Percentiles rank a stretch among this genome's conserved stretches.
These are phyloP conservation scores for Trichacis sp. DNA, from an alignment of 2,888 invertebrate genomes.

Conservation along the genomic window DNA sequence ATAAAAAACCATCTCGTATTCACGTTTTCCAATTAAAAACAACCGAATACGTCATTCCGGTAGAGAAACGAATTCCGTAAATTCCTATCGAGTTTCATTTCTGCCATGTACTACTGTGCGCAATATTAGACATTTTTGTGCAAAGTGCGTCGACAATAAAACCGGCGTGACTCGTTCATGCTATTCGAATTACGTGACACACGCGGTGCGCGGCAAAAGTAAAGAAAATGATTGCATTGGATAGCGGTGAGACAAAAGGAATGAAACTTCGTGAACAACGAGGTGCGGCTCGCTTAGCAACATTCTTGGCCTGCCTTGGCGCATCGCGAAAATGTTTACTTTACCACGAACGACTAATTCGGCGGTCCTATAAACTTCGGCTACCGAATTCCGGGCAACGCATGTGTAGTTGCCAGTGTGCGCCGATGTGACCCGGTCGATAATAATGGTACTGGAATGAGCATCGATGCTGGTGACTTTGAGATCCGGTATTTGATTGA, in stretches of 20 bases:
- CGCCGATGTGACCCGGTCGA: conserved; percentile 85
- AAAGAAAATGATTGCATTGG: background rate
- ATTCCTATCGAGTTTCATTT: too few species aligned
- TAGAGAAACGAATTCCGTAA: too few species aligned
- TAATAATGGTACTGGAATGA: conserved; percentile 87
- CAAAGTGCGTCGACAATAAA: background rate
- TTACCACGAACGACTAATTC: conserved; percentile 70
- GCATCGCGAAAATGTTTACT: conserved; percentile 45
- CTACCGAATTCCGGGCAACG: conserved; percentile 89
- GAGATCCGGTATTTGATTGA: conserved; percentile 53
- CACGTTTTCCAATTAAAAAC: too few species aligned
- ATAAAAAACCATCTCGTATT: too few species aligned
- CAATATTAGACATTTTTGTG: background rate
- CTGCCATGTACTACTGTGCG: too few species aligned
- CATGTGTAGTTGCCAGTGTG: conserved; percentile 95
- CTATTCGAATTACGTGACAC: background rate
- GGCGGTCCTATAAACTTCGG: conserved; percentile 68
- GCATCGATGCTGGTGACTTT: conserved; percentile 75
- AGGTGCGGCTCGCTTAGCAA: conserved; percentile 41
- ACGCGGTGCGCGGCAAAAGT: background rate
- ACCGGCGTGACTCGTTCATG: background rate
- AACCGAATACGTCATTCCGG: too few species aligned
- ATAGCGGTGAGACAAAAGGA: background rate
- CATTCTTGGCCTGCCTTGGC: conserved; percentile 20
- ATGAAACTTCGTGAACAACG: conserved; percentile 32